Base-by-base conservation (phyloP, 2,113 vertebrate genomes). In the Cololabis saira region DNA sequence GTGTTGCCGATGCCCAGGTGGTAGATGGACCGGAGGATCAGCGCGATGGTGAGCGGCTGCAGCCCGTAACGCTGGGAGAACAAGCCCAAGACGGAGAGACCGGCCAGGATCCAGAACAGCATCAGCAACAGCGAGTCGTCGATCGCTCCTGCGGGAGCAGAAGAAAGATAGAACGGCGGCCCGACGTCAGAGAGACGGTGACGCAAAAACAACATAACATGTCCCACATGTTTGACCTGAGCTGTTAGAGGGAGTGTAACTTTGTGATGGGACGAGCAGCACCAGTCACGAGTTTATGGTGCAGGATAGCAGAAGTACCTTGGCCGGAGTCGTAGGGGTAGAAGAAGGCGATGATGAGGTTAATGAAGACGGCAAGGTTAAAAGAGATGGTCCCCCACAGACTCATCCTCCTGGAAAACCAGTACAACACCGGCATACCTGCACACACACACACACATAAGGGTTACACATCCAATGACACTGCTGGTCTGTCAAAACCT, bases 341-440 rank as follows among this genome's bases (percentile, higher is more conserved):
- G 91, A 99, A 99, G 85, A 99, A 96, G 76, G 97, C 98, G 2
- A 99, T 98, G 89, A 99, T 98, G 84, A 99, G 95, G 90, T 99
- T 99, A 93, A 99, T 95, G 80, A 98, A 98, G 76, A 99, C 96
- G 0, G 98, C 98, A 68, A 99, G 92, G 81, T 98, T 98, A 90
- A 99, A 99, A 82, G 98, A 99, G 82, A 99, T 96, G 71, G 94
- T 96, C 61, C 98, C 97, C 98, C 98, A 99, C 64, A 99, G 89
- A 0, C 94, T 94, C 97, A 99, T 99, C 88, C 95, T 94, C 76
- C 96, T 92, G 71, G 98, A 98, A 93, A 98, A 99, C 97, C 97
- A 98, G 88, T 94, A 99, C 81, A 99, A 92, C 71, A 98, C 90
- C 0, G 96, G 96, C 95, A 98, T 98, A 83, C 96, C 96, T 98